Evolutionary conservation across 1,140 invertebrate genomes (phyloP).

Genomic region (Goniozus legneri): DNA sequence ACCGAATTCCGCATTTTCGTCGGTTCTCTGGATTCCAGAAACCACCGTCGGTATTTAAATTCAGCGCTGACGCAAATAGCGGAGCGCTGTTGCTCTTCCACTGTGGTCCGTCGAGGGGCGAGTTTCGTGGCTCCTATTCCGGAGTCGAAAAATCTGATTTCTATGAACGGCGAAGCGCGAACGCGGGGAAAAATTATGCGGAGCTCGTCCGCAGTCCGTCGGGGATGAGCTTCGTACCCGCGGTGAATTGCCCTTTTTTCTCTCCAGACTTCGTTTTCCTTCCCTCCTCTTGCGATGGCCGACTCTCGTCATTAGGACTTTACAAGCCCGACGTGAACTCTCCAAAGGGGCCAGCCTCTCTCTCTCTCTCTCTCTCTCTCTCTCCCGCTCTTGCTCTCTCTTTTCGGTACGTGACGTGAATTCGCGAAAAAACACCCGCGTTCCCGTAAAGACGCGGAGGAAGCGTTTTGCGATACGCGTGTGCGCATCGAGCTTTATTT

Average conservation of each 20-base stretch:
- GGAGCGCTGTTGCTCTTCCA: too few species aligned
- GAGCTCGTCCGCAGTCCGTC: neutral
- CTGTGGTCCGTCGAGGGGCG: too few species aligned
- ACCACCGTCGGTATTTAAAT: too few species aligned
- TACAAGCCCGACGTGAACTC: constrained; percentile 6
- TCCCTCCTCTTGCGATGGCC: neutral
- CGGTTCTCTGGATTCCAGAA: too few species aligned
- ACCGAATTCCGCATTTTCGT: too few species aligned
- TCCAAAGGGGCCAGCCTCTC: neutral
- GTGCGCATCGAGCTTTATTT: too few species aligned
- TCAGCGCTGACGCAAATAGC: too few species aligned
- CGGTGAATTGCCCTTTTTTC: neutral
- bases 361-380: constrained; percentile 1
- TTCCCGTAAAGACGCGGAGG: too few species aligned
- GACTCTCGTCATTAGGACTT: constrained; percentile 22
- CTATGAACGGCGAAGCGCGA: neutral
- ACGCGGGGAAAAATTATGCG: neutral
- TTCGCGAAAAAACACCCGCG: too few species aligned
- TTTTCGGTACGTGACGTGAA: too few species aligned
- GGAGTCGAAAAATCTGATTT: neutral
- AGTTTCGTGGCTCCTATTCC: neutral
- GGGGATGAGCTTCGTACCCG: neutral
- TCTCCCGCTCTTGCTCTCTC: too few species aligned
- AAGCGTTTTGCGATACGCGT: too few species aligned
- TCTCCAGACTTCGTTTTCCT: neutral